These are phyloP conservation scores for Harpalus rufipes DNA, from an alignment of 2,888 invertebrate species.

Conservation along the genomic window DNA sequence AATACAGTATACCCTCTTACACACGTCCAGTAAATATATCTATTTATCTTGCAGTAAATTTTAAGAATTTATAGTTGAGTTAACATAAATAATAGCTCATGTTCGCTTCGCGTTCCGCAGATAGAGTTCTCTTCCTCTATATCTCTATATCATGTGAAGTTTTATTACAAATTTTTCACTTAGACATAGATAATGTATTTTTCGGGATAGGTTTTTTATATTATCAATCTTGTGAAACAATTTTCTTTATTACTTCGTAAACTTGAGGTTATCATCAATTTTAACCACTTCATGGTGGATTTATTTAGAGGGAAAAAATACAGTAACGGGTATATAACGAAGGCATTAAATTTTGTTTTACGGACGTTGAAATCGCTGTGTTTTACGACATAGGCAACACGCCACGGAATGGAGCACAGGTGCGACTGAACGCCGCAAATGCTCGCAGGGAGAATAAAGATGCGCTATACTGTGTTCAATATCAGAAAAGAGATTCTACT, in stretches of 20 bases:
- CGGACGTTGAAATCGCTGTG: slow-evolving; percentile 47
- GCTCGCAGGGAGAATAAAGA: background rate
- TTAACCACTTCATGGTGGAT: slow-evolving; percentile 46
- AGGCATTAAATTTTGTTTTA: slow-evolving; percentile 61
- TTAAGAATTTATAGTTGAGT: background rate
- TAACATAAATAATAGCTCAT: background rate
- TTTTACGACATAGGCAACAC: slow-evolving; percentile 34
- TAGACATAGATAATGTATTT: slow-evolving; percentile 13
- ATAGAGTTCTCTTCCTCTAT: background rate
- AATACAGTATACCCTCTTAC: background rate
- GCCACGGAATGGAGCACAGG: slow-evolving; percentile 30
- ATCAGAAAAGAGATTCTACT: no score
- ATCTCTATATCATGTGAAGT: background rate
- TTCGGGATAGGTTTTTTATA: slow-evolving; percentile 39
- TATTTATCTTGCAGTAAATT: background rate
- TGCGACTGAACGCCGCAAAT: background rate
- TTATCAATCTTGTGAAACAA: slow-evolving; percentile 48
- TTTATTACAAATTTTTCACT: slow-evolving; percentile 4
- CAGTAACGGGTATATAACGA: slow-evolving; percentile 50
- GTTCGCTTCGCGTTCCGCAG: background rate
- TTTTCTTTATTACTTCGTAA: slow-evolving; percentile 57
- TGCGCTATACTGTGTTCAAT: slow-evolving; percentile 1
- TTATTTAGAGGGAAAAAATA: slow-evolving; percentile 47
- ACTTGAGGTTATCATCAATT: slow-evolving; percentile 45
- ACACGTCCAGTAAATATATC: background rate